phyloP scores from a whole-genome alignment of 2,888 invertebrate species.

The Andrena hattorfiana region DNA sequence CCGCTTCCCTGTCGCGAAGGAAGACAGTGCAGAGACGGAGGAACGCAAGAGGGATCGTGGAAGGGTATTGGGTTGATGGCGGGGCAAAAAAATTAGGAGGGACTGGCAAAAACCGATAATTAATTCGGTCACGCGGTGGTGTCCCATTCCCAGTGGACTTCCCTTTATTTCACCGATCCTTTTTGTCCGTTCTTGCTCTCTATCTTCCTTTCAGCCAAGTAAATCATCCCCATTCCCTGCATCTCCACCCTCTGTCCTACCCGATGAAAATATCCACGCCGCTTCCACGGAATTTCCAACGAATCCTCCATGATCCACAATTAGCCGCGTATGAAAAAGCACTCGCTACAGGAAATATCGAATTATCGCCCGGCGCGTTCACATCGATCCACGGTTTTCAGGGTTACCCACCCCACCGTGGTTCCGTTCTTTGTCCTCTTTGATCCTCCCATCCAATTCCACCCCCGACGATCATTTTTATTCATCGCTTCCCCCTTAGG shows the following conservation, averaged over 20 bases:
- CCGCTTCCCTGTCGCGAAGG: slow-evolving; percentile 3
- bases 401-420: neutral
- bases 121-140: slow-evolving; percentile 66
- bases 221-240: neutral
- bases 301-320: neutral
- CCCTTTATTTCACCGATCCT: slow-evolving; percentile 36
- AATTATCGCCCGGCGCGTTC: slow-evolving; percentile 4
- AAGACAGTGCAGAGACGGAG: slow-evolving; percentile 23
- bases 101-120: slow-evolving; percentile 69
- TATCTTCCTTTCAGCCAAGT: slow-evolving; percentile 6
- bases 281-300: slow-evolving; percentile 10
- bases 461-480: slow-evolving; percentile 37
- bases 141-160: slow-evolving; percentile 37
- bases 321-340: neutral
- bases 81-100: slow-evolving; percentile 31
- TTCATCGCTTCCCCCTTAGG: slow-evolving; percentile 20
- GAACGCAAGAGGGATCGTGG: slow-evolving; percentile 15
- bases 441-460: slow-evolving; percentile 43
- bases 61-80: slow-evolving; percentile 22
- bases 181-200: slow-evolving; percentile 23
- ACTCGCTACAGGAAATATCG: neutral
- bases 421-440: slow-evolving; percentile 30
- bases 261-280: slow-evolving; percentile 23
- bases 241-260: neutral
- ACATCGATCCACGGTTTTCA: slow-evolving; percentile 27